These are phyloP conservation scores for Melanotaenia nigrans DNA, from an alignment of 2,797 vertebrate genomes.

Conservation along the genomic window DNA sequence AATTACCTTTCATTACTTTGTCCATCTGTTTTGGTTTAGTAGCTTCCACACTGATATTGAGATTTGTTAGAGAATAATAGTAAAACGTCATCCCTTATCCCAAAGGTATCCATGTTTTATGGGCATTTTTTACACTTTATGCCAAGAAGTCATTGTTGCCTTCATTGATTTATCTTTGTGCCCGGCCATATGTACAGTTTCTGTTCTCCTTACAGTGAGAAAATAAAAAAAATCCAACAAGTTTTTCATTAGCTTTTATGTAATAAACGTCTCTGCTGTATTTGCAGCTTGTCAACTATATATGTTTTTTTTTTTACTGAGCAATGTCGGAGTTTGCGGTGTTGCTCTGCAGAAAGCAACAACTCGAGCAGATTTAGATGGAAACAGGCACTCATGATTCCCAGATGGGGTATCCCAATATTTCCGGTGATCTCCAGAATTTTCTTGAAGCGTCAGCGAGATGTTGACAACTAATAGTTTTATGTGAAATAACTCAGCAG, in stretches of 20 bases:
- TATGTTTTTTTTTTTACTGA: background rate
- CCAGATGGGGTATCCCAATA: background rate
- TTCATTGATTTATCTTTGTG: constrained; percentile 69
- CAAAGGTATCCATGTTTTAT: constrained; percentile 73
- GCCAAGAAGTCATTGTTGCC: constrained; percentile 82
- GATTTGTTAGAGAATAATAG: constrained; percentile 25
- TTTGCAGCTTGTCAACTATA: background rate
- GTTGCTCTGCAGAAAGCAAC: no score
- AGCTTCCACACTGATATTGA: constrained; percentile 26
- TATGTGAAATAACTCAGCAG: background rate
- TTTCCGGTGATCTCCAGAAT: background rate
- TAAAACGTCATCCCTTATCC: constrained; percentile 63
- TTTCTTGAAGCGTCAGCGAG: constrained; percentile 2
- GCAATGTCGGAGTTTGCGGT: background rate
- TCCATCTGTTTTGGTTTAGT: constrained; percentile 34
- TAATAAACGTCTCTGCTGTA: background rate
- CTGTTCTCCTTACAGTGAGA: constrained; percentile 62
- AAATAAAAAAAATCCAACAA: constrained; percentile 73
- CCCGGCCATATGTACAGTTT: constrained; percentile 80
- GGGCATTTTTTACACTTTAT: constrained; percentile 66
- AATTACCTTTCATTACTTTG: constrained; percentile 27
- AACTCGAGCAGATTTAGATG: background rate
- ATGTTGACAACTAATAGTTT: background rate
- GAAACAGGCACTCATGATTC: background rate
- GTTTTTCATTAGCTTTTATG: constrained; percentile 25